Evolutionary conservation across 2,113 vertebrate genomes (phyloP), one percentile per base, ranked within the genome.

Genomic region (Psilopogon haemacephalus): DNA sequence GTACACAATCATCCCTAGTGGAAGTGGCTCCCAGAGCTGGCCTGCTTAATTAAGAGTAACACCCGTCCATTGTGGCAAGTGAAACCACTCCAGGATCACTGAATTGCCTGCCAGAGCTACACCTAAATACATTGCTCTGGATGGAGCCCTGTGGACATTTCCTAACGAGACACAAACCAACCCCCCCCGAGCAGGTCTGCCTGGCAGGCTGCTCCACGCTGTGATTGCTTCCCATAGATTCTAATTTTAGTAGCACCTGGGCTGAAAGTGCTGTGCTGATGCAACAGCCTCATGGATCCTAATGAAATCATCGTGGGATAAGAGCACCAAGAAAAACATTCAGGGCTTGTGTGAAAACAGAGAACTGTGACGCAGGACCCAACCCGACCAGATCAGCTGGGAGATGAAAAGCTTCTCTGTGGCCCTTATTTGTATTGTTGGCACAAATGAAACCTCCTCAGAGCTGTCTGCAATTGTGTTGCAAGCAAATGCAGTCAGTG

Each of bases 111-210:
- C 74, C 67, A 90, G 90, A 71, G 35, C 69, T 64, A 69, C 20
- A 26, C 38, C 35, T 90, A 86, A 90, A 81, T 88, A 15, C 67
- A 74, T 93, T 85, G 91, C 38, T 69, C 33, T 76, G 33, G 73
- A 82, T 82, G 63, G 92, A 96, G 87, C 23, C 54, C 30, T 27
- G 33, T 87, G 81, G 87, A 96, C 95, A 96, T 83, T 73, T 92
- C 63, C 11, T 87, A 15, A 92, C 69, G 86, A 15, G 59, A 86
- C 84, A 9, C 67, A 93, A 89, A 19, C 24, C 44, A 65, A 27
- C 16, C 19, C 13, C 13, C 84, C 40, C 44, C 5, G 58, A 88
- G 77, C 90, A 90, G 89, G 40, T 21, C 5, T 65, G 71, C 87
- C 65, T 64, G 90, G 84, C 81, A 89, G 91, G 78, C 84, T 90